These are phyloP conservation scores for Cherax quadricarinatus DNA, from an alignment of 1,140 invertebrate genomes.

Conservation along the genomic window DNA sequence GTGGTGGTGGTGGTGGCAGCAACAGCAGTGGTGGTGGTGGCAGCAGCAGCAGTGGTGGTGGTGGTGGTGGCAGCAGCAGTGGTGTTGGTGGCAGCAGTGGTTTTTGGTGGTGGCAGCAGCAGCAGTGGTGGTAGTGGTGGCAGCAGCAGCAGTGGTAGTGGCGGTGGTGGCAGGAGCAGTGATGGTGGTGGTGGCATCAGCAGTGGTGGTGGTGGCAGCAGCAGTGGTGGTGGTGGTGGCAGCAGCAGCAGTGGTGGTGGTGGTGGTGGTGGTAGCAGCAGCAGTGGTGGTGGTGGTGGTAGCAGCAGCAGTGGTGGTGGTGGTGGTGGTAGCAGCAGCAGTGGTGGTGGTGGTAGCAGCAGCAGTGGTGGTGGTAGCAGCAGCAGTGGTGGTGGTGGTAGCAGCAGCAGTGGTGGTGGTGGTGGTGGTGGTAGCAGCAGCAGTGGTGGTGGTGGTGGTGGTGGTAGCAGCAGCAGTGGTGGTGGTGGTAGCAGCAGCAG, in stretches of 20 bases:
- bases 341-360: neutral
- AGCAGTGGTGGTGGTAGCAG: neutral
- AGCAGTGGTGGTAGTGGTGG: neutral
- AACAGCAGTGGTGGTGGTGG: neutral
- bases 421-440: neutral
- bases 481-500: too few species aligned
- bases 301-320: neutral
- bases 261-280: neutral
- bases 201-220: neutral
- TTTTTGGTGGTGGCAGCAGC: neutral
- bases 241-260: neutral
- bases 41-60: neutral
- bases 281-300: neutral
- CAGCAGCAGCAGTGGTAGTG: neutral
- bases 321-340: neutral
- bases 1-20: neutral
- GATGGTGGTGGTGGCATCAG: neutral
- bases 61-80: neutral
- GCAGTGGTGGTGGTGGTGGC: neutral
- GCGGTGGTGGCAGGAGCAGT: neutral
- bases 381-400: neutral
- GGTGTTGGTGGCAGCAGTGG: neutral
- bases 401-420: neutral
- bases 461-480: neutral
- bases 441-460: neutral